A percentile compares a stretch with the other conserved stretches of the same genome.
phyloP scores from a whole-genome alignment of 2,113 vertebrate genomes.

The Delphinus delphis region DNA sequence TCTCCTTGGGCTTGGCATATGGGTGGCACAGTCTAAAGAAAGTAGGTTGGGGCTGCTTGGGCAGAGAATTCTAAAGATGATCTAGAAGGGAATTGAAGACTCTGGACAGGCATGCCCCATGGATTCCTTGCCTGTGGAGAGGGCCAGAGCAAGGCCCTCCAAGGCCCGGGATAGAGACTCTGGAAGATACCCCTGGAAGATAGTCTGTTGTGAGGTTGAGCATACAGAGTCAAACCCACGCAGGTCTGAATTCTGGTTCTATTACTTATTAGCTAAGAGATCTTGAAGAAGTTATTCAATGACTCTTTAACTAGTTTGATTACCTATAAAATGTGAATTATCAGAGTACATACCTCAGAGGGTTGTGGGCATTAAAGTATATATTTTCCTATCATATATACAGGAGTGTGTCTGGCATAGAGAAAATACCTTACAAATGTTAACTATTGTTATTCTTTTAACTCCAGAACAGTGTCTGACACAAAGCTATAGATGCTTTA shows the following conservation, averaged over 20 bases:
- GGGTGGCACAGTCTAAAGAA: neutral
- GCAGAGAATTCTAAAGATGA: slow-evolving; percentile 18
- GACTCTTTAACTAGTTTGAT: neutral
- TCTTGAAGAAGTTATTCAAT: neutral
- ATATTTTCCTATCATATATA: neutral
- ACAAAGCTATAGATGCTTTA: neutral
- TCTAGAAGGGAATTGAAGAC: neutral
- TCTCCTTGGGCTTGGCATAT: neutral
- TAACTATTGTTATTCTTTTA: slow-evolving; percentile 8
- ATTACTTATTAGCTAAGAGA: slow-evolving; percentile 25
- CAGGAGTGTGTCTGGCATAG: neutral
- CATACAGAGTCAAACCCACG: neutral
- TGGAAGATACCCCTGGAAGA: neutral
- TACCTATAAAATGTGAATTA: neutral
- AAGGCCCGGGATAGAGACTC: neutral
- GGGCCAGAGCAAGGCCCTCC: too few relatives aligned
- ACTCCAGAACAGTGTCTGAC: neutral
- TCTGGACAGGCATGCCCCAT: too few relatives aligned
- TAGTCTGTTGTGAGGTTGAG: neutral
- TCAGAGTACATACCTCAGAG: neutral
- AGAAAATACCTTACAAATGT: neutral
- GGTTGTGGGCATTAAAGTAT: neutral
- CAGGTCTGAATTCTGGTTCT: neutral
- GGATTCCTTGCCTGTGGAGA: neutral
- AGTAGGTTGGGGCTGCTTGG: neutral